These are phyloP conservation scores for Microtus montanus DNA, from an alignment of 2,113 vertebrate genomes.

Conservation along the genomic window DNA sequence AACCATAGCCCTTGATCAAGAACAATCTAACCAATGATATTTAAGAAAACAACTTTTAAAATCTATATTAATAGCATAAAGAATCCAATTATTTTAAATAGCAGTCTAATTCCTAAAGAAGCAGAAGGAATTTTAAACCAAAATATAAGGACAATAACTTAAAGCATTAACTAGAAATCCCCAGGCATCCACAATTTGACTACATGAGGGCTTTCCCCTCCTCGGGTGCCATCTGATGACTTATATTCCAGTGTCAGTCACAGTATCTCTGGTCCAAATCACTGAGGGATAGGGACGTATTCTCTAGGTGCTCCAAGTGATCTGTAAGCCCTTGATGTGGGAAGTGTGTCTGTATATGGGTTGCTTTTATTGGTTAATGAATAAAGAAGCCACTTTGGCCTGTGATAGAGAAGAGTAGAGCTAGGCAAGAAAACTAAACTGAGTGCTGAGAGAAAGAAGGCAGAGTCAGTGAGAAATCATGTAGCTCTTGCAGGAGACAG, in stretches of 20 bases:
- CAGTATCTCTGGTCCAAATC: conserved; percentile 42
- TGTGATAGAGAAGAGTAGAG: too few relatives aligned
- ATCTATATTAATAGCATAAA: not conserved
- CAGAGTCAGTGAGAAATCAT: too few relatives aligned
- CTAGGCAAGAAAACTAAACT: too few relatives aligned
- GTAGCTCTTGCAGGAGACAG: too few relatives aligned
- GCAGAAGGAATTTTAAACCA: not conserved
- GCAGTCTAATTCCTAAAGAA: not conserved
- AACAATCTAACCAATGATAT: not conserved
- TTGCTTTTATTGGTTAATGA: too few relatives aligned
- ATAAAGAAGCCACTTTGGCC: too few relatives aligned
- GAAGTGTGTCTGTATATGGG: too few relatives aligned
- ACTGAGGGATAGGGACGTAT: conserved; percentile 50
- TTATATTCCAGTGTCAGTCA: conserved; percentile 4
- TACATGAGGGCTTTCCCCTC: not conserved
- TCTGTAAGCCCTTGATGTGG: not conserved
- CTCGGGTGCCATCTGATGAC: conserved; percentile 49
- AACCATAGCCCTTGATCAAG: not conserved
- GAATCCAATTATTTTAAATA: not conserved
- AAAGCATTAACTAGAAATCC: not conserved
- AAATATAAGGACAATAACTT: conserved; percentile 41
- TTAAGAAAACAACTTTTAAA: conserved; percentile 4
- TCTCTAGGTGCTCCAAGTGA: not conserved
- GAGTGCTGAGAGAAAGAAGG: too few relatives aligned
- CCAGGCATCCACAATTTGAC: not conserved